A percentile compares a stretch with the other conserved stretches of the same genome.
Evolutionary conservation across 2,797 vertebrate genomes (phyloP).

Genomic region (Gadopsis bispinosus): DNA sequence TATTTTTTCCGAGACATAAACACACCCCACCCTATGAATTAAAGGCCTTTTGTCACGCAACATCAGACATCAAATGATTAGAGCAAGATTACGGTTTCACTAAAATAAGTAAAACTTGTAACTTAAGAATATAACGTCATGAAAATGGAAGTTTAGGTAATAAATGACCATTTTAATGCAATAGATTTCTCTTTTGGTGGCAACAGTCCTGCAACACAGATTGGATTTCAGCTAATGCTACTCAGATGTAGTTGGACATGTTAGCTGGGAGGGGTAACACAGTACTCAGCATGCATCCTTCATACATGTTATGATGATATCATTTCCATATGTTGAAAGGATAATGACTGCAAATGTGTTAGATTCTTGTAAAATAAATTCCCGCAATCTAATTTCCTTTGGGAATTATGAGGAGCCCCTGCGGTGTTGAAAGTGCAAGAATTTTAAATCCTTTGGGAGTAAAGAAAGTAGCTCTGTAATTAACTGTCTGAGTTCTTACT

Average conservation of each 20-base stretch:
- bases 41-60: conserved; percentile 6
- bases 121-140: neutral
- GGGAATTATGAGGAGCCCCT: neutral
- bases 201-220: neutral
- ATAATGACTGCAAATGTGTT: conserved; percentile 1
- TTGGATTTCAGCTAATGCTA: neutral
- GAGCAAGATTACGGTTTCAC: neutral
- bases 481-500: neutral
- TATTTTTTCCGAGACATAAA: conserved; percentile 34
- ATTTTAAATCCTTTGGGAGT: neutral
- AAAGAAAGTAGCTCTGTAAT: neutral
- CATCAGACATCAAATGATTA: conserved; percentile 1
- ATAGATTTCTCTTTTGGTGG: neutral
- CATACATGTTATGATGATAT: conserved; percentile 6
- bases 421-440: neutral
- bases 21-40: conserved; percentile 17
- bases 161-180: neutral
- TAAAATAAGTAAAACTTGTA: neutral
- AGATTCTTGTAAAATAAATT: neutral
- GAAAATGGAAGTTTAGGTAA: neutral
- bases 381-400: neutral
- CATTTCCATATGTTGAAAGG: conserved; percentile 6
- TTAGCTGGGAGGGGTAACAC: neutral
- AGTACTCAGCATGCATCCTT: conserved; percentile 5
- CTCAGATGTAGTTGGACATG: neutral